Evolutionary conservation across 2,888 invertebrate species (phyloP).

Genomic region (Phrixothrix hirtus): DNA sequence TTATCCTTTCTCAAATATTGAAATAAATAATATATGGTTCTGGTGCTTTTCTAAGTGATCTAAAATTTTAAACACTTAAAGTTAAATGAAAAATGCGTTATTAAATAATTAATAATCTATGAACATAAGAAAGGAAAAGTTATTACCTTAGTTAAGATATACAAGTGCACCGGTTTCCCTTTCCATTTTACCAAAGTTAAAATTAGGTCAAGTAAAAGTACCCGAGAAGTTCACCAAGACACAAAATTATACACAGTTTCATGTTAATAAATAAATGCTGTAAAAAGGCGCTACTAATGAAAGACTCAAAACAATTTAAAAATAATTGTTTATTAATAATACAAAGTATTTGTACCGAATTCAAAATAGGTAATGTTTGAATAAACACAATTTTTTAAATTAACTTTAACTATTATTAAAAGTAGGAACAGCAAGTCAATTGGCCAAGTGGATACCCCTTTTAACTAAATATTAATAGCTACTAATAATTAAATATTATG

Average conservation of each 20-base stretch:
- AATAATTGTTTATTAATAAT: conserved; percentile 30
- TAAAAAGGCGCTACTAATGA: conserved; percentile 3
- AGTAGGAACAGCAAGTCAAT: conserved; percentile 38
- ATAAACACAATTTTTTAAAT: conserved; percentile 21
- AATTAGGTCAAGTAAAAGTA: conserved; percentile 17
- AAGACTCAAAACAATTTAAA: conserved; percentile 27
- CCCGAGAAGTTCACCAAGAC: conserved; percentile 4
- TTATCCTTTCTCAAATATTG: too few species aligned
- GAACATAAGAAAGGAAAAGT: conserved; percentile 15
- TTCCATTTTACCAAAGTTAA: conserved; percentile 9
- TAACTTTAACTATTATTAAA: conserved; percentile 33
- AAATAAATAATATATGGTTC: too few species aligned
- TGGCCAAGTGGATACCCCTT: conserved; percentile 39
- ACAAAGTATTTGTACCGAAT: conserved; percentile 42
- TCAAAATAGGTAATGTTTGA: conserved; percentile 34
- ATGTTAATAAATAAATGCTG: too few species aligned
- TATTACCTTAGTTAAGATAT: conserved; percentile 11
- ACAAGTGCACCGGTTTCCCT: conserved; percentile 17
- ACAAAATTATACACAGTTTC: not conserved
- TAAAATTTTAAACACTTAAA: too few species aligned
- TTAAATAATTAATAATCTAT: conserved; percentile 4
- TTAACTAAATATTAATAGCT: conserved; percentile 38
- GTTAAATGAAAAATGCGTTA: not conserved
- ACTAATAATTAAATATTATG: conserved; percentile 40
- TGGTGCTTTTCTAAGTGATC: too few species aligned